Evolutionary conservation across 1,140 invertebrate species (phyloP), one percentile per base, ranked within the genome.

Genomic region (Dryas iulia): DNA sequence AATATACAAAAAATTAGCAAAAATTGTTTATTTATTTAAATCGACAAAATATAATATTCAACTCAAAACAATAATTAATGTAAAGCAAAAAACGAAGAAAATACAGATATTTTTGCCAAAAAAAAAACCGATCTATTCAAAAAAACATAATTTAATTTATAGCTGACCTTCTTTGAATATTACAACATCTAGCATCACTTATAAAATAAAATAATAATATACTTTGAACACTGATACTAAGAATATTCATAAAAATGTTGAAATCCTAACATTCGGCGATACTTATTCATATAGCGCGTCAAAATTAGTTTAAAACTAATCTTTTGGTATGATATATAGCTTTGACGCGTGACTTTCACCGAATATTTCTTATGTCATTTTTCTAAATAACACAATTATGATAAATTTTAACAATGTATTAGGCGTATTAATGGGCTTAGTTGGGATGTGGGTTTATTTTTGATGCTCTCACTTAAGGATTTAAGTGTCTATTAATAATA

Each of bases 281-380:
- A 72, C 56, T 77, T 64, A 73, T 66, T 82, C 75, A 77, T 75
- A 83, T 57, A 69, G 67, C 69, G 54, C 69, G 80, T 81, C 83
- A 82, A 75, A 78, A 68, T 68, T 54, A 61, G 70, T 62, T 81
- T 74, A 72, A 33, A 24, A 58, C 47, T 76, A 81, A 83, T 83
- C 81, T 73, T 74, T 78, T 67, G 14, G 24, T 47, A 75, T 87
- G 80, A 87, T 81, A 77, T 82, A 86, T 84, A 56, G 60, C 30
- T 79, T 79, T 65, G 25, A 68, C 78, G 76, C 85, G 83, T 87
- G 85, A 79, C 83, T 83, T 81, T 81, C 39, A 24, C 35, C 47
- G 74, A 73, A 79, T 77, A 70, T 70, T 78, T 69, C 67, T 72
- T 76, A 69, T 69, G 72, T 77, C 65, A 81, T 83, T 70, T 78